These are phyloP conservation scores for Synergus umbraculus DNA, from an alignment of 2,888 invertebrate species.

Conservation along the genomic window DNA sequence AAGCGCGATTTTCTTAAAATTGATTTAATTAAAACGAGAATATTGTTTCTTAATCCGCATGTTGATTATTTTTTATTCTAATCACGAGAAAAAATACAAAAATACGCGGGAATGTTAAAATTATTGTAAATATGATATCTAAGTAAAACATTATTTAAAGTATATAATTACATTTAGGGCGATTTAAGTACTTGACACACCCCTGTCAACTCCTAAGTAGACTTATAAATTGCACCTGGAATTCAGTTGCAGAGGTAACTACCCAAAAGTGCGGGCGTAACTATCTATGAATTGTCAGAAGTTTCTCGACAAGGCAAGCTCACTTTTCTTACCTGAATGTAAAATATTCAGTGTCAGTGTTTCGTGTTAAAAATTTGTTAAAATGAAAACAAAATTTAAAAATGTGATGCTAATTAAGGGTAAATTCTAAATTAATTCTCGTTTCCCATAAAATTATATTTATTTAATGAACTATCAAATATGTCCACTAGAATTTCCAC, in stretches of 20 bases:
- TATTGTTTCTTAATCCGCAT: no score
- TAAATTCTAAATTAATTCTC: background rate
- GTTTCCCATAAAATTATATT: background rate
- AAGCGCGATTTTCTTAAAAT: no score
- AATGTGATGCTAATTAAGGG: background rate
- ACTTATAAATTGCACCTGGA: background rate
- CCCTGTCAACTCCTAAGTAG: background rate
- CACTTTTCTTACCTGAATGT: background rate
- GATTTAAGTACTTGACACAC: background rate
- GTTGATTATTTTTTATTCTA: no score
- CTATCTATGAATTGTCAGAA: background rate
- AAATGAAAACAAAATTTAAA: background rate
- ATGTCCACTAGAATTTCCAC: background rate
- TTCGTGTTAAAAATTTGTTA: background rate
- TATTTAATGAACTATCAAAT: background rate
- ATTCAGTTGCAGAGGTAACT: background rate
- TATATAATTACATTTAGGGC: background rate
- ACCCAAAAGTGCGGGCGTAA: background rate
- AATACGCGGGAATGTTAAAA: no score
- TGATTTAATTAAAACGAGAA: no score
- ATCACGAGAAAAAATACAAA: no score
- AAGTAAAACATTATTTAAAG: background rate
- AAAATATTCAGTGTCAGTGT: background rate
- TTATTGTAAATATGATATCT: no score
- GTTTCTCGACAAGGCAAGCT: conserved; percentile 3